Base-by-base conservation (phyloP, 2,797 vertebrate species). In the Anguilla obscura region DNA sequence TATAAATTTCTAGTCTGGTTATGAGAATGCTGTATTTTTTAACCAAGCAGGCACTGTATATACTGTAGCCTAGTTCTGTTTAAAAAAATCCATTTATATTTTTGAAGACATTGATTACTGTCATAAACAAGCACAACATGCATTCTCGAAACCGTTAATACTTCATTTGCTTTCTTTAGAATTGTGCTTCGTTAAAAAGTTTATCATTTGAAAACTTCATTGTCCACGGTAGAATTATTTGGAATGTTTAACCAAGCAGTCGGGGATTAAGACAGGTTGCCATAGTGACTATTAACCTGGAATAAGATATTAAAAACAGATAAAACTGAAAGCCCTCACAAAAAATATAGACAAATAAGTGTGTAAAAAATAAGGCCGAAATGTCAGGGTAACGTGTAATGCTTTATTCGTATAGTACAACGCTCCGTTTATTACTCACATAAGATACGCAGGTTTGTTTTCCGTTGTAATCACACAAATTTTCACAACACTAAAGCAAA, bases 401-500 rank as follows among this genome's bases (percentile, higher is more conserved):
- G 90, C 90, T 93, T 92, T 92, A 92, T 93, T 93, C 83, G 45
- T 88, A 90, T 89, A 89, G 86, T 90, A 89, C 90, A 92, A 91
- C 90, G 91, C 88, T 92, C 87, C 89, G 90, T 95, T 95, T 95
- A 95, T 96, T 95, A 93, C 91, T 94, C 94, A 96, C 94, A 94
- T 94, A 95, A 93, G 92, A 93, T 93, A 96, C 93, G 92, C 88
- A 85, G 89, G 58, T 91, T 88, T 88, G 91, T 90, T 92, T 92
- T 93, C 89, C 91, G 90, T 95, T 93, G 92, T 94, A 93, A 93
- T 93, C 92, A 93, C 91, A 88, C 71, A 85, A 89, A 85, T 89
- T 90, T 92, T 95, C 95, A 96, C 96, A 93, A 96, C 95, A 96
- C 95, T 94, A 95, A 96, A 95, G 94, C 95, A 94, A 94, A 96